Percentiles rank a stretch among this genome's conserved stretches.
Conservation (phyloP, 1,140 invertebrate genomes). For the Drosophila bocki region DNA sequence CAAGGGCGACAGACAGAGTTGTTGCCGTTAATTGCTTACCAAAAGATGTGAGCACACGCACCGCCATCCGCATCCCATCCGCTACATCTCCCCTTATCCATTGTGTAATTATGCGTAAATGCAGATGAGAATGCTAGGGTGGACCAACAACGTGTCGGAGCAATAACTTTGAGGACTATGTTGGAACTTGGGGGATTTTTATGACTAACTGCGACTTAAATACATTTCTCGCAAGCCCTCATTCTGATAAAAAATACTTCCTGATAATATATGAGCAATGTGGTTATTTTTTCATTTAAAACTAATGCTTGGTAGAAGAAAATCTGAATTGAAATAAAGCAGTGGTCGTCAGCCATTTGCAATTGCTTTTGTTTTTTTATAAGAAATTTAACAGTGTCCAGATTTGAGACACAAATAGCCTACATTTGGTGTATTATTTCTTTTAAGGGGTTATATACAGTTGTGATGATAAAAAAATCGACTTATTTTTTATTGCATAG, state of each 20-base stretch:
- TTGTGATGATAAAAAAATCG: no score
- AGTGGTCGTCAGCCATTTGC: neutral
- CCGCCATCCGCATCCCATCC: constrained; percentile 18
- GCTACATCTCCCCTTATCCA: neutral
- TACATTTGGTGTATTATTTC: neutral
- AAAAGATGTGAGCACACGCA: constrained; percentile 65
- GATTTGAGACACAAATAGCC: neutral
- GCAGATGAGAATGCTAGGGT: constrained; percentile 56
- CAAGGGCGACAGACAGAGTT: constrained; percentile 55
- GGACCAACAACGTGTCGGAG: constrained; percentile 41
- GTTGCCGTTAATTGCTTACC: constrained; percentile 60
- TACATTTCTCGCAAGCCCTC: neutral
- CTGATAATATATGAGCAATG: neutral
- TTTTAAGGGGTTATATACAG: neutral
- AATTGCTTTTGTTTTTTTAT: no score
- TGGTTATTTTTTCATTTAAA: neutral
- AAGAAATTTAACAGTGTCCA: neutral
- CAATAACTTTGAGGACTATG: constrained; percentile 7
- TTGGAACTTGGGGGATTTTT: constrained; percentile 1
- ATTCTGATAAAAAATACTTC: neutral
- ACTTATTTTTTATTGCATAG: no score
- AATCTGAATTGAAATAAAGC: neutral
- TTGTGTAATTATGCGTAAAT: constrained; percentile 72
- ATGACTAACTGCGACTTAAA: neutral
- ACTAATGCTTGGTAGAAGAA: neutral